These are phyloP conservation scores for Chrysodeixis includens DNA, from an alignment of 2,888 invertebrate species.

Conservation along the genomic window DNA sequence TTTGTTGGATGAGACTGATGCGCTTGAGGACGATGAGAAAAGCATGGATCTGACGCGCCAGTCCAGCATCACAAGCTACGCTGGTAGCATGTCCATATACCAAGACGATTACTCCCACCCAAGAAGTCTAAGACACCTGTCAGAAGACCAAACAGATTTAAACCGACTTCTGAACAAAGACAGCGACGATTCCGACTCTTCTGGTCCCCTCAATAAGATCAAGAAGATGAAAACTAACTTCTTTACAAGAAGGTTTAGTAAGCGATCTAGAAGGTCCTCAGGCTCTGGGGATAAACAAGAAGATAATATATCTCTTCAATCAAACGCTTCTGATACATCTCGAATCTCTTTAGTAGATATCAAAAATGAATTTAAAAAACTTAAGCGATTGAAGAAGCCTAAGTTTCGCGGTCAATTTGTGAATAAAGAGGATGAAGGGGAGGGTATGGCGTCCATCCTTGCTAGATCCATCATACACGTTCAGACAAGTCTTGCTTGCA, in stretches of 20 bases:
- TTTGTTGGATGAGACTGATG: constrained; percentile 79
- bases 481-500: constrained; percentile 89
- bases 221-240: constrained; percentile 90
- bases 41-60: constrained; percentile 71
- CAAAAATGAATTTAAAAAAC: constrained; percentile 81
- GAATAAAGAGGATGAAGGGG: constrained; percentile 85
- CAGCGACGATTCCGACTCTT: constrained; percentile 83
- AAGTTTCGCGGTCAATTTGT: constrained; percentile 74
- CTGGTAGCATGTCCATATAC: constrained; percentile 78
- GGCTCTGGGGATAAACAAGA: constrained; percentile 79
- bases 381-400: constrained; percentile 81
- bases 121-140: constrained; percentile 78
- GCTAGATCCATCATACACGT: constrained; percentile 91
- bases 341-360: constrained; percentile 81
- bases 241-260: constrained; percentile 90
- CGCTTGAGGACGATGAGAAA: constrained; percentile 79
- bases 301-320: constrained; percentile 87
- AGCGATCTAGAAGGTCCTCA: constrained; percentile 83
- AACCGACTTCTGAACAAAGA: constrained; percentile 87
- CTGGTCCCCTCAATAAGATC: constrained; percentile 86
- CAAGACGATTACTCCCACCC: constrained; percentile 79
- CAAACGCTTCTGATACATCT: constrained; percentile 86
- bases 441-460: constrained; percentile 91
- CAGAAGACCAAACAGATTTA: constrained; percentile 82
- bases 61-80: constrained; percentile 74